phyloP scores from a whole-genome alignment of 2,888 invertebrate genomes.

The Trichopoda pennipes region DNA sequence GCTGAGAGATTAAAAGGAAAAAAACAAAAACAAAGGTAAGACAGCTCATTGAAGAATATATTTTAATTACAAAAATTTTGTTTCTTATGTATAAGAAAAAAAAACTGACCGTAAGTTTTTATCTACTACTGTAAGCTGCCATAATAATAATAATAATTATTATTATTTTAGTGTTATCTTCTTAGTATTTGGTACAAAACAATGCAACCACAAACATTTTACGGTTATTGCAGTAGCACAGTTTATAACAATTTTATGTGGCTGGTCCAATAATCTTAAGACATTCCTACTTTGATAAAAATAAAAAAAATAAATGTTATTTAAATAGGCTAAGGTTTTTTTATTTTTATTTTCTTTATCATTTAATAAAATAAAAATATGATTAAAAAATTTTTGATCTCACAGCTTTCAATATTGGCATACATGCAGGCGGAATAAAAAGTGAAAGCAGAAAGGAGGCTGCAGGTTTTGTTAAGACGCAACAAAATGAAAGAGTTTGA shows the following conservation, averaged over 20 bases:
- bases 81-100: too few relatives aligned
- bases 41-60: too few relatives aligned
- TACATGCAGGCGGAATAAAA: slow-evolving; percentile 38
- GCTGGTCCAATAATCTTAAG: slow-evolving; percentile 51
- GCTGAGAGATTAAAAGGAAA: background rate
- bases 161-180: slow-evolving; percentile 1
- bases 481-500: too few relatives aligned
- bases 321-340: slow-evolving; percentile 2
- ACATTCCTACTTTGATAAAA: slow-evolving; percentile 43
- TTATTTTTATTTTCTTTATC: slow-evolving; percentile 23
- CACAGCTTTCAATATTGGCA: too few relatives aligned
- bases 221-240: slow-evolving; percentile 45
- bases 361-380: slow-evolving; percentile 16
- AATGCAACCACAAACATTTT: slow-evolving; percentile 49
- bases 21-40: background rate
- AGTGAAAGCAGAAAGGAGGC: background rate
- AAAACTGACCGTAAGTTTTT: background rate
- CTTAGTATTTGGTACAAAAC: slow-evolving; percentile 15
- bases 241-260: slow-evolving; percentile 47
- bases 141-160: background rate
- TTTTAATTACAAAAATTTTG: background rate
- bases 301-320: background rate
- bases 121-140: slow-evolving; percentile 15
- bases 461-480: too few relatives aligned
- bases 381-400: too few relatives aligned